Evolutionary conservation across 1,140 invertebrate species (phyloP).

Genomic region (Myzus persicae): DNA sequence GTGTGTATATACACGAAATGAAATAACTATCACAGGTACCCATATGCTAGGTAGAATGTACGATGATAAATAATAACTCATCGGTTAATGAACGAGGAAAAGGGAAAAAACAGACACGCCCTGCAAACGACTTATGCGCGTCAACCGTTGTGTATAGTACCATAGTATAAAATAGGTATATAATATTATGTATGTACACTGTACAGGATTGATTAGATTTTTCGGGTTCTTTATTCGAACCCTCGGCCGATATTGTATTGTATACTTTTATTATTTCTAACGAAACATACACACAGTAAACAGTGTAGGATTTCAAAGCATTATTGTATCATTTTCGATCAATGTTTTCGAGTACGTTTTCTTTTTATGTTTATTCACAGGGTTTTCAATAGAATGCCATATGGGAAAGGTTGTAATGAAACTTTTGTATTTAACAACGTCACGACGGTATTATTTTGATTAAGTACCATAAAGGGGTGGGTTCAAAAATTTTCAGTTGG

Average conservation of each 20-base stretch:
- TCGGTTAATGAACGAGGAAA: slow-evolving; percentile 1
- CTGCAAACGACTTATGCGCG: not conserved
- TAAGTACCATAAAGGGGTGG: not conserved
- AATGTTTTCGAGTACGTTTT: not conserved
- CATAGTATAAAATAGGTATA: not conserved
- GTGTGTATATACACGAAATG: not conserved
- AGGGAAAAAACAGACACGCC: not conserved
- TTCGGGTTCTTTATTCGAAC: slow-evolving; percentile 9
- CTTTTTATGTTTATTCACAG: not conserved
- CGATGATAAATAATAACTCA: slow-evolving; percentile 4
- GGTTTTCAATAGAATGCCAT: not conserved
- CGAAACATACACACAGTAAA: not conserved
- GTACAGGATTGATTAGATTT: slow-evolving; percentile 8
- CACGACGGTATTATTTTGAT: not conserved
- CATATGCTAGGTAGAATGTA: not conserved
- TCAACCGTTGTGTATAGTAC: not conserved
- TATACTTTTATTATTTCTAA: slow-evolving; percentile 10
- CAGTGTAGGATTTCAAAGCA: slow-evolving; percentile 9
- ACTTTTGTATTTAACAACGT: not conserved
- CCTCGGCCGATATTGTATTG: slow-evolving; percentile 1
- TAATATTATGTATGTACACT: not conserved
- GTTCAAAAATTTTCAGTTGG: not conserved
- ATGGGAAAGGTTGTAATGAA: not conserved
- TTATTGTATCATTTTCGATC: slow-evolving; percentile 12
- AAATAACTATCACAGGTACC: not conserved